Evolutionary conservation across 1,140 invertebrate genomes (phyloP), one percentile per base, ranked within the genome.

Genomic region (Procambarus clarkii): DNA sequence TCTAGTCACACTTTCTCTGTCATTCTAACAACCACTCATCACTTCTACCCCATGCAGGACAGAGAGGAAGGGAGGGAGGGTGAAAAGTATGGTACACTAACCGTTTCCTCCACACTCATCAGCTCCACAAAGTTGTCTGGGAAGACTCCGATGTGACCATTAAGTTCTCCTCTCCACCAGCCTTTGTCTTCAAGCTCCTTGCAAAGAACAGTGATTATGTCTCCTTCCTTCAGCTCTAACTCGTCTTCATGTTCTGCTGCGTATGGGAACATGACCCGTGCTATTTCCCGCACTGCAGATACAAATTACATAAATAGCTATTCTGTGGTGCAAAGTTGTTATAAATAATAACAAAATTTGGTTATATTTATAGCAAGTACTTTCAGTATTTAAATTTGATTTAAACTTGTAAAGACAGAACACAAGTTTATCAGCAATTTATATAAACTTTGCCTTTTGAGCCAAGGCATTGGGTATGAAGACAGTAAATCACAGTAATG

Each of bases 121-220:
- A 97, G 92, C 94, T 97, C 96, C 8, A 98, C 98, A 95, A 99
- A 99, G 95, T 99, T 99, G 94, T 99, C 98, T 4, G 99, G 99
- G 94, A 99, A 99, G 2, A 99, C 96, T 0, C 99, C 99, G 83
- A 98, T 95, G 94, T 96, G 96, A 50, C 98, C 98, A 92, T 97
- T 96, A 0, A 98, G 93, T 95, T 99, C 98, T 80, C 98, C 99
- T 94, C 97, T 97, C 98, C 98, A 99, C 99, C 98, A 99, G 5
- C 96, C 96, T 93, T 97, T 97, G 95, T 99, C 99, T 77, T 97
- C 97, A 64, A 97, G 96, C 93, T 99, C 97, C 95, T 97, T 98
- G 54, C 96, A 97, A 60, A 99, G 94, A 87, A 99, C 95, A 9
- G 96, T 97, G 91, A 99, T 97, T 24, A 99, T 95, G 93, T 99